Evolutionary conservation across 2,888 invertebrate genomes (phyloP), one percentile per base, ranked within the genome.

Genomic region (Lysandra bellargus): DNA sequence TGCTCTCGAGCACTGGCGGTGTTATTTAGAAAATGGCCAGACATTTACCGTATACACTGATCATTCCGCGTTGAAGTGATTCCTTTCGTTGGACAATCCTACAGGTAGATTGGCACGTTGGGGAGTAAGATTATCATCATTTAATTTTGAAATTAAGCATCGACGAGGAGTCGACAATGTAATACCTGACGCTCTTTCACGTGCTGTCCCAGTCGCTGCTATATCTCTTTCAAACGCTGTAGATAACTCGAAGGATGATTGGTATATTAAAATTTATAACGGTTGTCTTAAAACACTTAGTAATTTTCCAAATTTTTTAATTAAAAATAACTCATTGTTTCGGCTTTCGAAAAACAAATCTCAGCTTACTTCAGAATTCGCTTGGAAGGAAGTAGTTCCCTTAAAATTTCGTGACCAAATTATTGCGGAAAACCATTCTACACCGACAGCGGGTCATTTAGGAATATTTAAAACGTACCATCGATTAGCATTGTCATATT

Each of bases 1-100:
- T 0, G 86, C 85, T 2, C 23, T 86, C 0, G 85, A 86, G 75
- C 83, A 85, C 23, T 86, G 84, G 84, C 80, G 84, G 0, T 84
- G 84, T 78, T 84, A 84, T 78, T 7, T 85, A 0, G 85, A 85
- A 14, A 85, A 83, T n/a, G 84, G 84, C 0, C 61, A 78, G 17
- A 37, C 69, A 0, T 84, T 84, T 49, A 82, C 81, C 0, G 83
- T 85, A 0, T 83, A 80, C 37, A 85, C 85, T 0, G 84, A 85
- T 49, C 85, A 85, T 37, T 78, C 82, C 0, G 82, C 84, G 4
- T 23, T 85, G 0, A 84, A 84, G 80, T 84, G 83, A 83, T 84
- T 84, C 9, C 40, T 84, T 0, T 79, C 79, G 4, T 44, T 86
- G 0, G 76, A 23, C 1, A 85, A 84, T 33, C 84, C 84, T 83